A percentile compares a stretch with the other conserved stretches of the same genome.
Evolutionary conservation across 1,140 invertebrate species (phyloP).

Genomic region (Lordiphosa stackelbergi): DNA sequence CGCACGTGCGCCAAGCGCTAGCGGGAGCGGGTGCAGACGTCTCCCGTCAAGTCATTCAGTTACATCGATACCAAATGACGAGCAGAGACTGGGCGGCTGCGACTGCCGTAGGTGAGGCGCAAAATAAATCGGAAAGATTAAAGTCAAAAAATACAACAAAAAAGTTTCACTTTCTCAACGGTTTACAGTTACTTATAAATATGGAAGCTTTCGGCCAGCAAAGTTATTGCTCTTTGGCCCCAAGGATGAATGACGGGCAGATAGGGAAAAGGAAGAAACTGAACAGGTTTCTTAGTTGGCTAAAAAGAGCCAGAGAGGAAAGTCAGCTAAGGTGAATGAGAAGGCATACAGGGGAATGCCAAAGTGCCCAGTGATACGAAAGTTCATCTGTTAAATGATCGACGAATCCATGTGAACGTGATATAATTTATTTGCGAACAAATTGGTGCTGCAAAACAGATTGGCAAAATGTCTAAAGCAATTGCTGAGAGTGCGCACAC

Average conservation of each 20-base stretch:
- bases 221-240: slow-evolving; percentile 45
- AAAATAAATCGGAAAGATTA: slow-evolving; percentile 69
- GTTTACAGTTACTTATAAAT: slow-evolving; percentile 71
- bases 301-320: too few species aligned
- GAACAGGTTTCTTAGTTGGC: too few species aligned
- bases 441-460: too few species aligned
- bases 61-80: slow-evolving; percentile 45
- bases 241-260: slow-evolving; percentile 29
- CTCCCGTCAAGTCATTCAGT: slow-evolving; percentile 47
- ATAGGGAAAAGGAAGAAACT: slow-evolving; percentile 27
- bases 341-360: too few species aligned
- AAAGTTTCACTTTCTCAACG: slow-evolving; percentile 71
- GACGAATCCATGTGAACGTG: too few species aligned
- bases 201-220: slow-evolving; percentile 47
- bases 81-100: slow-evolving; percentile 33
- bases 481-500: too few species aligned
- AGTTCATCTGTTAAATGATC: too few species aligned
- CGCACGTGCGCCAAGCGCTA: slow-evolving; percentile 12
- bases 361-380: too few species aligned
- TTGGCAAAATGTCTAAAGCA: too few species aligned
- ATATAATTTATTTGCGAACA: too few species aligned
- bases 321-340: too few species aligned
- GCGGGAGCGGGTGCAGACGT: slow-evolving; percentile 8
- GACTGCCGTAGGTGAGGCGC: slow-evolving; percentile 49
- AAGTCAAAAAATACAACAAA: slow-evolving; percentile 27